These are phyloP conservation scores for Notiomystis cincta DNA, from an alignment of 2,113 vertebrate species.

Conservation along the genomic window DNA sequence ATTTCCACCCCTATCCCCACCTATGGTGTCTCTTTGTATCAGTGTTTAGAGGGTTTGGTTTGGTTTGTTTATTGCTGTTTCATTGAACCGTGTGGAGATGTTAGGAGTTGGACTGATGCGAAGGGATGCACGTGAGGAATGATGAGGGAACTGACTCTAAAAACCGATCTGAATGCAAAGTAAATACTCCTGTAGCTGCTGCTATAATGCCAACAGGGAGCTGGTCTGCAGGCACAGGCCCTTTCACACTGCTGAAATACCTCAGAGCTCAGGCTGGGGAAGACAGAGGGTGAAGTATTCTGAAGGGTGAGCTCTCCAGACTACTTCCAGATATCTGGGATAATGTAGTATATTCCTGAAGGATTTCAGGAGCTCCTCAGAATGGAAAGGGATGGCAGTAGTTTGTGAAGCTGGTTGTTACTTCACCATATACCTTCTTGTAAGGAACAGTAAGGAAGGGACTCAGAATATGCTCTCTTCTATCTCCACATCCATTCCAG, in stretches of 20 bases:
- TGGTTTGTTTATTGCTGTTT: neutral
- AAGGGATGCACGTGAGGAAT: neutral
- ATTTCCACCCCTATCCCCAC: neutral
- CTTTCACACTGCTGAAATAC: neutral
- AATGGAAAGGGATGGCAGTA: neutral
- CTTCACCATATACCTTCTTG: neutral
- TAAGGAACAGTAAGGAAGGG: neutral
- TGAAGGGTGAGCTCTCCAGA: neutral
- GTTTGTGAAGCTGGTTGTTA: neutral
- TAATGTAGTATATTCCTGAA: neutral
- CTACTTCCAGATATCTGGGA: neutral
- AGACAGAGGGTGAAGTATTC: neutral
- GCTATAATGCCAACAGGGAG: neutral
- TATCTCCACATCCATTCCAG: neutral
- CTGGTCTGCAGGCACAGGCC: neutral
- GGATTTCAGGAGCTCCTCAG: neutral
- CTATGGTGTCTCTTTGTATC: neutral
- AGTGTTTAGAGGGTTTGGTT: neutral
- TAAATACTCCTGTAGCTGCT: neutral
- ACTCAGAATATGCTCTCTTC: conserved; percentile 34
- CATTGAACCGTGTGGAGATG: neutral
- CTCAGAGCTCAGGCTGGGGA: neutral
- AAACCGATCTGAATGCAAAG: neutral
- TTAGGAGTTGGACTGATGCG: neutral
- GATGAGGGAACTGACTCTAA: neutral